phyloP scores from a whole-genome alignment of 2,113 vertebrate species.

The Gobius niger region DNA sequence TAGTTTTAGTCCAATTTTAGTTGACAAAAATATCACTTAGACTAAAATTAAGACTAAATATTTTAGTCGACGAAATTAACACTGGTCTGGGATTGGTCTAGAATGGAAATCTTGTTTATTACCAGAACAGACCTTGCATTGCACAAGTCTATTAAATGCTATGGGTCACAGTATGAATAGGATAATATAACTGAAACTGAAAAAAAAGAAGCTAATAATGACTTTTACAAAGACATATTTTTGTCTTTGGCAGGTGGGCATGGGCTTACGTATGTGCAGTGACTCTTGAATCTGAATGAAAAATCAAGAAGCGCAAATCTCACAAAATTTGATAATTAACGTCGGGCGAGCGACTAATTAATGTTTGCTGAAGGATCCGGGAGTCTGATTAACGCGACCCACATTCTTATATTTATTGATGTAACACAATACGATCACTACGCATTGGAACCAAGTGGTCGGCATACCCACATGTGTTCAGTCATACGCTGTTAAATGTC shows the following conservation, averaged over 20 bases:
- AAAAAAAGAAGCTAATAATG: too few relatives aligned
- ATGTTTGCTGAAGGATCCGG: constrained; percentile 56
- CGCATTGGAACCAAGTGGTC: constrained; percentile 16
- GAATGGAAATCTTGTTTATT: not conserved
- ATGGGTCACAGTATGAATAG: too few relatives aligned
- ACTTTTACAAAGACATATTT: not conserved
- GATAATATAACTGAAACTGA: too few relatives aligned
- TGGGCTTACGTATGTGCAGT: constrained; percentile 2
- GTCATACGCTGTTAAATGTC: constrained; percentile 1
- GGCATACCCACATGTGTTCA: constrained; percentile 12
- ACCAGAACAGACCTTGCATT: not conserved
- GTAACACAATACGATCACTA: constrained; percentile 31
- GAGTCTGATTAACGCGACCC: constrained; percentile 15
- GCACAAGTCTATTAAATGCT: too few relatives aligned
- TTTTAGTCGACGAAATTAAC: too few relatives aligned
- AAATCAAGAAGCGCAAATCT: constrained; percentile 14
- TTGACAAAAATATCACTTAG: too few relatives aligned
- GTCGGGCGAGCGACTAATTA: constrained; percentile 49
- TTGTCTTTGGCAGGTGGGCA: not conserved
- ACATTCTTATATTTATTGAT: constrained; percentile 11
- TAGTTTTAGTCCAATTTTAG: too few relatives aligned
- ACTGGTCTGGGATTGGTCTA: not conserved
- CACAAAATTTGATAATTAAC: constrained; percentile 52
- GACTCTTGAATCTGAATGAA: constrained; percentile 22
- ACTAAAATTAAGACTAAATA: too few relatives aligned